Evolutionary conservation across 2,888 invertebrate species (phyloP), one percentile per base, ranked within the genome.

Genomic region (Altica lythri): DNA sequence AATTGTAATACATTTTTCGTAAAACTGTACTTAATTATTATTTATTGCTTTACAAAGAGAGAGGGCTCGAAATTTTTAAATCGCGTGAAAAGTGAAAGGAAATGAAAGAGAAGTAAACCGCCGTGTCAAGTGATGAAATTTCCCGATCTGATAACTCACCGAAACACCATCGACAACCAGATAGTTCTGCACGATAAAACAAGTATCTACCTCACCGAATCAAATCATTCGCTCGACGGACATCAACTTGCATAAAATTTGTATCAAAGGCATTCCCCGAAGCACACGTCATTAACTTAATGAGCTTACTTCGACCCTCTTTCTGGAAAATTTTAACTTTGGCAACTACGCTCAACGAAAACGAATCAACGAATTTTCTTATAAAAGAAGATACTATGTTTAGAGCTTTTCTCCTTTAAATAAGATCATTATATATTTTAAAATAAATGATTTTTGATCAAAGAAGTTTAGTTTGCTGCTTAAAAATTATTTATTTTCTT

Each of bases 211-310:
- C 59, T 62, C 65, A 63, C 65, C 62, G 65, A 72, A 70, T 71
- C 69, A 68, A 71, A 72, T 72, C 69, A 72, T 71, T 71, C 68
- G 70, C 70, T 67, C 60, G 61, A 56, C 64, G 68, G 68, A 69
- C 70, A 71, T 68, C 70, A 68, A 68, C 64, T 69, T 68, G 65
- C 67, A 69, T 68, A 68, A 68, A 71, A 69, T n/a, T n/a, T 68
- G 60, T 71, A 69, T 71, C 70, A 70, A 71, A 72, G 67, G 66
- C 59, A n/a, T 61, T 59, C 61, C 59, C 55, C 57, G 63, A 63
- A 67, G 65, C 67, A 68, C 69, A 68, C 68, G 66, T 72, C 73
- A 73, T 72, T 72, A 72, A 69, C 63, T 65, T 73, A 72, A 73
- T 72, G 72, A 73, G 70, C 67, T 70, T 68, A 68, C 66, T 68